Conservation (phyloP, 2,113 vertebrate species). For the Gallinago jamesoni region DNA sequence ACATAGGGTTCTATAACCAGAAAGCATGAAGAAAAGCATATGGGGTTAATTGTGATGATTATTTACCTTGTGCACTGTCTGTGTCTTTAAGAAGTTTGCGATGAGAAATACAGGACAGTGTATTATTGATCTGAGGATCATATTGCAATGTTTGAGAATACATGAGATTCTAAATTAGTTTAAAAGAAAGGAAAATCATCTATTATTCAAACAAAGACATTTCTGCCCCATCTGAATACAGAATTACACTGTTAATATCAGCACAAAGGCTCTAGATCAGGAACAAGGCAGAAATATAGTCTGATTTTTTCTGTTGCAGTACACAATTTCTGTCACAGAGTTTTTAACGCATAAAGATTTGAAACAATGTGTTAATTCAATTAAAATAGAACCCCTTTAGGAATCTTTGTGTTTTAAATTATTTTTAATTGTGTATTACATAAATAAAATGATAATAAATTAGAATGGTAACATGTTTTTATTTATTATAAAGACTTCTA, state of each 20-base stretch:
- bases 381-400: neutral
- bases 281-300: neutral
- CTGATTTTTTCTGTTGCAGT: neutral
- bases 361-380: neutral
- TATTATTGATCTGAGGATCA: neutral
- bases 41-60: neutral
- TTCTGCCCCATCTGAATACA: neutral
- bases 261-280: neutral
- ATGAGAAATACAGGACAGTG: neutral
- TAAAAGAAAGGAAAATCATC: neutral
- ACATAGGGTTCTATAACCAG: neutral
- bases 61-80: neutral
- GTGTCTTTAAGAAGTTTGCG: neutral
- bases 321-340: neutral
- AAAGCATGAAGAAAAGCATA: neutral
- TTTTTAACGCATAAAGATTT: neutral
- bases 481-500: neutral
- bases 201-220: neutral
- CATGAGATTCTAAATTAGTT: neutral
- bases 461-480: neutral
- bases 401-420: neutral
- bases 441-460: neutral
- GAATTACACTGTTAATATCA: neutral
- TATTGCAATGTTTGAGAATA: neutral
- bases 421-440: neutral